A percentile compares a stretch with the other conserved stretches of the same genome.
These are phyloP conservation scores for Synanceia verrucosa DNA, from an alignment of 2,797 vertebrate genomes.

Conservation along the genomic window DNA sequence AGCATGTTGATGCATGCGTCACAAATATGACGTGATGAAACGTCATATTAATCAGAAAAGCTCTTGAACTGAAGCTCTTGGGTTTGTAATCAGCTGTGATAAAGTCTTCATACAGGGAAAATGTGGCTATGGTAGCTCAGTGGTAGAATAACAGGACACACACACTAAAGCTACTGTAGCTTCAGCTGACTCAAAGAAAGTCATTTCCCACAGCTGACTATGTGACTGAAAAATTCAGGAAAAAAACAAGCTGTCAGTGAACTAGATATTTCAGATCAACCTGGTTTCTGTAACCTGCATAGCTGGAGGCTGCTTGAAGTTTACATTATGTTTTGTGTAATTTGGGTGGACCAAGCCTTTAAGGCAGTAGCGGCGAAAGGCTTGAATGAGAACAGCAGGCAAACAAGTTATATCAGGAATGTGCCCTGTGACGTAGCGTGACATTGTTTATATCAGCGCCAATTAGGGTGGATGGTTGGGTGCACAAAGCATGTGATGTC, in stretches of 20 bases:
- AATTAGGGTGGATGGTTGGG: neutral
- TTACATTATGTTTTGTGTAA: neutral
- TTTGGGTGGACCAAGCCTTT: neutral
- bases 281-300: neutral
- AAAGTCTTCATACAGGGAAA: neutral
- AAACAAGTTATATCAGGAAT: neutral
- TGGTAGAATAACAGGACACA: neutral
- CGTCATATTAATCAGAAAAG: too few species aligned
- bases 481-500: neutral
- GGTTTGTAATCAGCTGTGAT: neutral
- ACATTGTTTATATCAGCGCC: neutral
- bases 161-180: too few species aligned
- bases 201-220: neutral
- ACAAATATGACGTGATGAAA: neutral
- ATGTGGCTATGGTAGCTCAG: neutral
- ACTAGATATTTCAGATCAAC: neutral
- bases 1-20: neutral
- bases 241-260: neutral
- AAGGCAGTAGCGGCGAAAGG: neutral
- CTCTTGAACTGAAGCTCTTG: too few species aligned
- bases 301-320: too few species aligned
- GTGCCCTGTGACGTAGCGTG: neutral
- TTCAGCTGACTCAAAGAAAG: neutral
- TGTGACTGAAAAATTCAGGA: neutral
- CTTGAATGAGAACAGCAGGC: neutral